Conservation (phyloP, 2,113 vertebrate species). For the Laterallus jamaicensis region DNA sequence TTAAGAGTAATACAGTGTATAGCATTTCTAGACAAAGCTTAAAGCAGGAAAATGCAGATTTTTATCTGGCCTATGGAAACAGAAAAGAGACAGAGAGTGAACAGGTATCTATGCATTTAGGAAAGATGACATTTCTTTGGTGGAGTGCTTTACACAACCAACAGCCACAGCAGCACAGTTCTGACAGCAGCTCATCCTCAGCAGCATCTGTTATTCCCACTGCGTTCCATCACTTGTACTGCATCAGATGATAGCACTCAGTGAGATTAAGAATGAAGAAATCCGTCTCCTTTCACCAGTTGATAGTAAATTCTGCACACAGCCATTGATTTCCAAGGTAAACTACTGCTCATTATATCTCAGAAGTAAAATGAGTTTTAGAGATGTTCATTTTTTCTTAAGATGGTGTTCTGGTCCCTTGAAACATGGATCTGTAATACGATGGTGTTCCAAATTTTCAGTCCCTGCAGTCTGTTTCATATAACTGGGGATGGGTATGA, state of each 20-base stretch:
- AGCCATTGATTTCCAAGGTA: neutral
- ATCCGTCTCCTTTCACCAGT: neutral
- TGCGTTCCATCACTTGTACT: neutral
- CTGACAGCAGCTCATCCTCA: neutral
- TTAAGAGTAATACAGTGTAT: neutral
- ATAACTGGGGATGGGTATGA: neutral
- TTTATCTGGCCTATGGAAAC: neutral
- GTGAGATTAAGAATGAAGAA: neutral
- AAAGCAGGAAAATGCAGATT: neutral
- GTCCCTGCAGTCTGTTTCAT: neutral
- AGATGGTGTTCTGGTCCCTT: neutral
- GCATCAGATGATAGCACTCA: neutral
- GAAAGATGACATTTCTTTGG: neutral
- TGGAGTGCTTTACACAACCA: neutral
- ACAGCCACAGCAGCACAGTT: neutral
- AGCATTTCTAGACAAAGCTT: neutral
- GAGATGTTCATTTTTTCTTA: neutral
- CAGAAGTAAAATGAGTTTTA: neutral
- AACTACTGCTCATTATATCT: neutral
- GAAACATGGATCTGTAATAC: neutral
- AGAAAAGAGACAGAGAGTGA: neutral
- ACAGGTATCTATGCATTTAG: neutral
- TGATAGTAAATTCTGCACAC: neutral
- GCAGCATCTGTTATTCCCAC: neutral
- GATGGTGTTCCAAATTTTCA: neutral